Evolutionary conservation across 2,888 invertebrate species (phyloP).

Genomic region (Cheilosia grossa): DNA sequence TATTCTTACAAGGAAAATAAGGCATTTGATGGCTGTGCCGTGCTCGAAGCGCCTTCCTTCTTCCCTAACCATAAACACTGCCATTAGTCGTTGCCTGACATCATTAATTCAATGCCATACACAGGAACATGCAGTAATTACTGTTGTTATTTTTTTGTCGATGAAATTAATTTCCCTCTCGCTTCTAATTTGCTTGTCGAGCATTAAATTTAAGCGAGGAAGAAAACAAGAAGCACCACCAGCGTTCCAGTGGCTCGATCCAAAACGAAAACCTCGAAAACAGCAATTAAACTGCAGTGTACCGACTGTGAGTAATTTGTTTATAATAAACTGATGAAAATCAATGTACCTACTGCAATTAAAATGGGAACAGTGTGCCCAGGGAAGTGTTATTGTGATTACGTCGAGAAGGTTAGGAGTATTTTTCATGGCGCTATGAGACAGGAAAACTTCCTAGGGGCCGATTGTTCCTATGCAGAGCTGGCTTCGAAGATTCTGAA

Average conservation of each 20-base stretch:
- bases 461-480: too few species aligned
- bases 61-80: background rate
- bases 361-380: background rate
- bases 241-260: background rate
- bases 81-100: slow-evolving; percentile 32
- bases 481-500: too few species aligned
- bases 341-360: slow-evolving; percentile 10
- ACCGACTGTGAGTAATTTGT: slow-evolving; percentile 22
- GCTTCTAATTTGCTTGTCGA: slow-evolving; percentile 28
- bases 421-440: too few species aligned
- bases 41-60: background rate
- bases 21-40: too few species aligned
- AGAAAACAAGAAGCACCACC: slow-evolving; percentile 6
- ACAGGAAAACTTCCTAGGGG: too few species aligned
- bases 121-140: slow-evolving; percentile 33
- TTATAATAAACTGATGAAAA: slow-evolving; percentile 33
- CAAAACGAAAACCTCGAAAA: slow-evolving; percentile 7
- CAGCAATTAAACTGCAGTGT: slow-evolving; percentile 32
- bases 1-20: background rate
- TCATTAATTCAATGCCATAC: slow-evolving; percentile 36
- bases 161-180: slow-evolving; percentile 31
- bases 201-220: slow-evolving; percentile 2
- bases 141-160: background rate
- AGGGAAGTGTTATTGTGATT: too few species aligned
- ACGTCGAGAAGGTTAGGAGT: too few species aligned